phyloP scores from a whole-genome alignment of 2,797 vertebrate species.

The Periophthalmus magnuspinnatus region DNA sequence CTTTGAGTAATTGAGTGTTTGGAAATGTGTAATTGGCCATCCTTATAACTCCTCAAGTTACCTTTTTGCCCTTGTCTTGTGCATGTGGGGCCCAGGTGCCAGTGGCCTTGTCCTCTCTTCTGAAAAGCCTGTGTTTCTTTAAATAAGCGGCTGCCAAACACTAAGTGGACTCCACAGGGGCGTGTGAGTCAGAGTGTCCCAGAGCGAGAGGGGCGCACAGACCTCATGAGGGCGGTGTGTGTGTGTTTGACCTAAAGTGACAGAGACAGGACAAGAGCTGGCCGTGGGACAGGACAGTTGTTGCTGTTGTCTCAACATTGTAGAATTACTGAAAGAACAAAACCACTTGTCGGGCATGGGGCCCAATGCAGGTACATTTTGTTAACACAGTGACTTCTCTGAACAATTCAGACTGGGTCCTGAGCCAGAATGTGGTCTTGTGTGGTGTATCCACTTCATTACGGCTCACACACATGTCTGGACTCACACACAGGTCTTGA shows the following conservation, averaged over 20 bases:
- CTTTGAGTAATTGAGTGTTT: no score
- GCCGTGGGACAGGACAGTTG: conserved; percentile 4
- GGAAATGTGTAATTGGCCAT: no score
- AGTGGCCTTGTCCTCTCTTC: background rate
- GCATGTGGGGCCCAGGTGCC: background rate
- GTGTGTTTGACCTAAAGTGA: conserved; percentile 10
- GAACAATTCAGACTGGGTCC: background rate
- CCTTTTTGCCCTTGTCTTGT: conserved; percentile 2
- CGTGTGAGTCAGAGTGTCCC: conserved; percentile 26
- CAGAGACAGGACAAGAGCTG: conserved; percentile 12
- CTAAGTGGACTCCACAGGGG: conserved; percentile 13
- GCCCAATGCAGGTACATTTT: background rate
- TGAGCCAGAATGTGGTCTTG: background rate
- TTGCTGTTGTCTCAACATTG: conserved; percentile 24
- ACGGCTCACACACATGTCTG: no score
- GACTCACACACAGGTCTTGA: no score
- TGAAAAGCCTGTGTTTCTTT: background rate
- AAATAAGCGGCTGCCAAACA: conserved; percentile 16
- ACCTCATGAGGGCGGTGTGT: conserved; percentile 22
- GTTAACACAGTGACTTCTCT: background rate
- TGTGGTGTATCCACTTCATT: no score
- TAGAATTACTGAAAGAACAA: conserved; percentile 17
- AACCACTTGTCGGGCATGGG: background rate
- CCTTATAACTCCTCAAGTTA: background rate
- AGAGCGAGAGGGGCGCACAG: conserved; percentile 14